phyloP scores from a whole-genome alignment of 2,888 invertebrate species.

The Clanis bilineata region DNA sequence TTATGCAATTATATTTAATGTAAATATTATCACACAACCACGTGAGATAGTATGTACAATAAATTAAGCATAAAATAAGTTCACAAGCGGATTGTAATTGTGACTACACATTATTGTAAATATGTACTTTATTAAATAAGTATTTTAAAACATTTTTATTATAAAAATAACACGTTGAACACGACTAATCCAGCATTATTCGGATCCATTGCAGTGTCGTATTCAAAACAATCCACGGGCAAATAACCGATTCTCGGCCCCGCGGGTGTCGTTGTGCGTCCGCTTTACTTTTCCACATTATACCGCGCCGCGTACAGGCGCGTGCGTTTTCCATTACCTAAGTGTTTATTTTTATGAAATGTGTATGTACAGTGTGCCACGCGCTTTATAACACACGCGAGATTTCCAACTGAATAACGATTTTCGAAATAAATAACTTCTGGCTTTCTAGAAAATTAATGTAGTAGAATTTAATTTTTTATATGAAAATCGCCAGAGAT shows the following conservation, averaged over 20 bases:
- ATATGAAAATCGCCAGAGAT: not conserved
- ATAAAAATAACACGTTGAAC: not conserved
- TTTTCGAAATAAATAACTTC: slow-evolving; percentile 31
- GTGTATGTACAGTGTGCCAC: slow-evolving; percentile 53
- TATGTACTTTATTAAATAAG: no score
- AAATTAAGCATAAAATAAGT: no score
- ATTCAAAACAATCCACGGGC: slow-evolving; percentile 78
- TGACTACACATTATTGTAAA: no score
- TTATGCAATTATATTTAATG: no score
- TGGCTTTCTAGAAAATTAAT: not conserved
- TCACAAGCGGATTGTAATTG: no score
- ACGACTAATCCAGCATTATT: slow-evolving; percentile 41
- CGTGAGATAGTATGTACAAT: no score
- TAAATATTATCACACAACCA: no score
- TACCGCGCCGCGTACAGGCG: slow-evolving; percentile 34
- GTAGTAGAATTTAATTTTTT: not conserved
- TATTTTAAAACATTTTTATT: not conserved
- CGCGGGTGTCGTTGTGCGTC: slow-evolving; percentile 68
- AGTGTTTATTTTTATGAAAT: slow-evolving; percentile 75
- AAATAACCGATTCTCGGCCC: slow-evolving; percentile 74
- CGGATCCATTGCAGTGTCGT: slow-evolving; percentile 45
- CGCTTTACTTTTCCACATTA: slow-evolving; percentile 64
- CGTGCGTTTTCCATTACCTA: slow-evolving; percentile 68
- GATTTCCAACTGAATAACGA: slow-evolving; percentile 34
- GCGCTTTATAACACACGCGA: slow-evolving; percentile 55